Base-by-base conservation (phyloP, 1,140 invertebrate genomes). In the Calosoma granatense region DNA sequence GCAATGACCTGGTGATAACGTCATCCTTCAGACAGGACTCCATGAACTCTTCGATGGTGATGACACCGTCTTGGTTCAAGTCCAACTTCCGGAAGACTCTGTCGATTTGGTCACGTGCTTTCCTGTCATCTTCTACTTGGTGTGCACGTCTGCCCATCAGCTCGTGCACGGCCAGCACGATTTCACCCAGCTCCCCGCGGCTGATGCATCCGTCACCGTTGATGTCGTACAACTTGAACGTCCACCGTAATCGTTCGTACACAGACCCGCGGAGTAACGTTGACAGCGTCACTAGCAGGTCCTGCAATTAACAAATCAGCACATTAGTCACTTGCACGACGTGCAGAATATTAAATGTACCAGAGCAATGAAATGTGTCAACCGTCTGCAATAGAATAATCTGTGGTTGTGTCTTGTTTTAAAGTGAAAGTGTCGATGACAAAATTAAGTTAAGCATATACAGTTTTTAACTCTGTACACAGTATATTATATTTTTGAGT, bases 21-120 rank as follows among this genome's bases (percentile, higher is more conserved):
- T 90, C 87, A 65, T 90, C 87, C 78, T 92, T 94, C 61, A 94
- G 79, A 74, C 93, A 97, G 61, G 91, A 92, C 76, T 96, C 92
- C 69, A 96, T 88, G 72, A 97, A 97, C 78, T 97, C 92, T 75
- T 96, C 92, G 74, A 94, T 91, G 58, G 93, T 94, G 69, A 96
- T 94, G 55, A 95, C 90, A 55, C 92, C 93, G 70, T 96, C 92
- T 72, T 92, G 86, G 76, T 96, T 95, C 58, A 93, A 77, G 71
- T 96, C 94, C 67, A 96, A 80, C 76, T 94, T 94, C 72, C 88
- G 82, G 76, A 92, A 92, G 43, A 91, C 88, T 62, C 85, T 76
- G 67, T 92, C 89, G 55, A 90, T 81, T 74, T 87, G 84, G 67
- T 91, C 88, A 64, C 85, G 79, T 20, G 86, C 86, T 70, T 88